Base-by-base conservation (phyloP, 2,888 invertebrate genomes). In the Tetrapedia diversipes region DNA sequence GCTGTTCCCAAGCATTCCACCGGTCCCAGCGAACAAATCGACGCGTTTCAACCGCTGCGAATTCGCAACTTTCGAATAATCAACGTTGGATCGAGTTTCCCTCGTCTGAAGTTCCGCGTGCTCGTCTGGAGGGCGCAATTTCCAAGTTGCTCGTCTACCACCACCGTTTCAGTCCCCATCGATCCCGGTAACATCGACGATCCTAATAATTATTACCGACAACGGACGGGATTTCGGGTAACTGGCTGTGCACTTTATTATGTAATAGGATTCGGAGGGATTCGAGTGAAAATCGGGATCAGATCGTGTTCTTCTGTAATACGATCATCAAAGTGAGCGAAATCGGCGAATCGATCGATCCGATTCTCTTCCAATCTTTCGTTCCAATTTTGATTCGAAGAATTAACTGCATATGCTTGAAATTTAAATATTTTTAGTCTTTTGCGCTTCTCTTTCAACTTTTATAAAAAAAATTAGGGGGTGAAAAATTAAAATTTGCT, bases 41-140 rank as follows among this genome's bases (percentile, higher is more conserved):
- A 19, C 45, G 41, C 49, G 61, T 49, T 49, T 61, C 61, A 54
- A 47, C 51, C 24, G 39, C 27, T 14, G 19, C 53, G 59, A 65
- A 73, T 53, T 65, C 24, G 45, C 41, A 73, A 72, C 57, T 64
- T 73, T 59, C 51, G 65, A 73, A 65, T 64, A 59, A 74, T 72
- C 73, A 51, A 63, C 29, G 73, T 29, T 29, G 67, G 41, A 71
- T 71, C 68, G 71, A 67, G 73, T 64, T 64, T 72, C 43, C 32
- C 3, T 11, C 34, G 37, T 43, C 37, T 34, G 39, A 41, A 60
- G 53, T 67, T 60, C 32, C 27, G n/a, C 16, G 29, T 24, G 14
- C 22, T 39, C 37, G 56, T 41, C 39, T 32, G 29, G 19, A 39
- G 24, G 10, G 32, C 22, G 22, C 24, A 71, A 56, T 71, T 43